Percentiles rank a stretch among this genome's conserved stretches.
Conservation (phyloP, 1,140 invertebrate species). For the Monochamus saltuarius region DNA sequence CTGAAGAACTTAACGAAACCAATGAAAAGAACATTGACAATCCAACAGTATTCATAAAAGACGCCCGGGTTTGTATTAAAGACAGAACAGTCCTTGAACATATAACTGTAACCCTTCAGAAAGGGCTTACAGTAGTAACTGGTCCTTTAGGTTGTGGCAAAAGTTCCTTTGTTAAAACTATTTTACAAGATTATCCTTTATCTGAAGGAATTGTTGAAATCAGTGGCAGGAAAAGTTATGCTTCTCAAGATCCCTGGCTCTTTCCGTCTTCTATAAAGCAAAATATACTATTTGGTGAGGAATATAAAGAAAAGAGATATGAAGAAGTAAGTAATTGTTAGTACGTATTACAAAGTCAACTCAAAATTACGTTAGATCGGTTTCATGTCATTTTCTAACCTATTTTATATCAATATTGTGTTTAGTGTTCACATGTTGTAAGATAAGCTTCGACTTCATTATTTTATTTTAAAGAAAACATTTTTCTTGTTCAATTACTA, state of each 20-base stretch:
- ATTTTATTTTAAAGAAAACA: too few species aligned
- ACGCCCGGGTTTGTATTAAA: constrained; percentile 37
- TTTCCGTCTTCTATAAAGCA: constrained; percentile 62
- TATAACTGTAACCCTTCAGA: constrained; percentile 24
- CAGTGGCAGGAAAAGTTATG: constrained; percentile 72
- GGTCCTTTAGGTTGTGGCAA: constrained; percentile 83
- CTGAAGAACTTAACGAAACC: constrained; percentile 26
- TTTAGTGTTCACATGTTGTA: too few species aligned
- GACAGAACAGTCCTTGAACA: constrained; percentile 54
- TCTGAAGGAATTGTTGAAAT: constrained; percentile 54
- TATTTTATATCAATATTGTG: too few species aligned
- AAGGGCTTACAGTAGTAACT: constrained; percentile 68
- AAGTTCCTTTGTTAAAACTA: constrained; percentile 68
- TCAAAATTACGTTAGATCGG: too few species aligned
- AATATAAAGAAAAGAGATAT: constrained; percentile 47
- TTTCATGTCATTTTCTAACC: too few species aligned
- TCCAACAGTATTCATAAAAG: constrained; percentile 23
- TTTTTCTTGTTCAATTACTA: too few species aligned
- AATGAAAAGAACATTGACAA: constrained; percentile 3
- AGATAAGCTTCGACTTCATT: too few species aligned
- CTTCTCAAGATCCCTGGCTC: constrained; percentile 79
- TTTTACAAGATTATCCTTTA: constrained; percentile 71
- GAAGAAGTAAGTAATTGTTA: constrained; percentile 68
- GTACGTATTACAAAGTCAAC: too few species aligned
- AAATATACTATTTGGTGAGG: constrained; percentile 66